Base-by-base conservation (phyloP, 2,888 invertebrate genomes). In the Athalia cordata region DNA sequence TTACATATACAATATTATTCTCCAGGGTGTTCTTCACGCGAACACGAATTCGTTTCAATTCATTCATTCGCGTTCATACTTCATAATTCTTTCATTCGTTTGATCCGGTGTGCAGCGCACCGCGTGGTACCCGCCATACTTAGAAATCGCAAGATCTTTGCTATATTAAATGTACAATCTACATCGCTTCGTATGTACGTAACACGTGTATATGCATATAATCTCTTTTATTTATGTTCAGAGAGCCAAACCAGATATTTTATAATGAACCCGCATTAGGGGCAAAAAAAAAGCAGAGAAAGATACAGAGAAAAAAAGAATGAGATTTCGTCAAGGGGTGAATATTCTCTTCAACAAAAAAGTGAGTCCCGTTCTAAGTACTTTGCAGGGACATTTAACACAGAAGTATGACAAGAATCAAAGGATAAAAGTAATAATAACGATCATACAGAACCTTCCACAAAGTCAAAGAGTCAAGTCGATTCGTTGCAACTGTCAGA, bases 181-280 rank as follows among this genome's bases (percentile, higher is more conserved):
- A 29, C 2, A 29, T 29, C 29, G 29, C 29, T 29, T 0, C 29
- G 29, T 29, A 2, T 2, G 29, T 29, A 29, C 29, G 29, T 29
- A 29, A 29, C 29, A 2, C 29, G 29, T 29, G 29, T 29, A 29
- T 29, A 29, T 29, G 29, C 29, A 29, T 29, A 29, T 29, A 29
- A 29, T 29, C 68, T 68, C 43, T 55, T 52, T 9, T 70, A 1
- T 62, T 49, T 50, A 29, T 29, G 62, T 29, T 11, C 29, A 8
- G 29, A 62, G 62, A 49, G 81, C 79, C 84, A 83, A 84, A 29
- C 1, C 29, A 29, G 29, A 29, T 29, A 29, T 29, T 29, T 29
- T 85, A 87, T 87, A 88, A 88, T 87, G 86, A 88, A 86, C 88
- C 87, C 87, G 87, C 87, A 87, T 87, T 86, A 85, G 84, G 87